Evolutionary conservation across 23 tunicate species (phyloP), one percentile per base, ranked within the genome.

Genomic region (Ascidia mentula): DNA sequence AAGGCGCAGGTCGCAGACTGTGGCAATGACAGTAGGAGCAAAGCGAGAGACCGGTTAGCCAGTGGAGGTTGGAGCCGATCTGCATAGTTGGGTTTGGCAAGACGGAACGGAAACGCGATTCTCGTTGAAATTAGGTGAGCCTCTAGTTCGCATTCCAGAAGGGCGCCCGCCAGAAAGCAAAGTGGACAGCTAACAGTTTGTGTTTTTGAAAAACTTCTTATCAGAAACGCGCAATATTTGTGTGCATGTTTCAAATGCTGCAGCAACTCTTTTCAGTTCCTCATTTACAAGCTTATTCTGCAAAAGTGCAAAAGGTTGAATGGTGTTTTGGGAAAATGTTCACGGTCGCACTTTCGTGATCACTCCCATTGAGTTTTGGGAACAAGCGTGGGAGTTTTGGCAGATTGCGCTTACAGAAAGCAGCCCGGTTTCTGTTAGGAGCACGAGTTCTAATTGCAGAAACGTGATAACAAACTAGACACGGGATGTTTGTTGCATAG

Each of bases 61-160:
- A 20, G 65, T 53, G 24, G 7, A 9, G 24, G 65, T 3, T n/a
- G 13, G 65, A 26, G 7, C 65, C 22, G 28, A 53, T 53, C 65
- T 53, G 65, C 65, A 9, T 53, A 53, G 65, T 53, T 53, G 65
- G 65, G 65, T 53, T 53, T 53, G 65, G 65, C 65, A 53, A 5
- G 28, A 28, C 13, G 13, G 65, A 53, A 53, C 65, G 65, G 65
- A 53, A 53, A 53, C 65, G 22, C 24, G 1, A 53, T 20, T 53
- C 65, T 53, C 65, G 65, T 53, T 53, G 24, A 53, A 53, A 53
- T 3, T 53, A 9, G 65, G 65, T 53, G 65, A 53, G 65, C 65
- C 24, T 5, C 13, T 53, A 3, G 53, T 26, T 53, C 65, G 13
- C 28, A 53, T 6, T 53, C 65, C 4, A 53, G 65, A 20, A 5